Evolutionary conservation across 1,140 invertebrate species (phyloP).

Genomic region (Drosophila tani): DNA sequence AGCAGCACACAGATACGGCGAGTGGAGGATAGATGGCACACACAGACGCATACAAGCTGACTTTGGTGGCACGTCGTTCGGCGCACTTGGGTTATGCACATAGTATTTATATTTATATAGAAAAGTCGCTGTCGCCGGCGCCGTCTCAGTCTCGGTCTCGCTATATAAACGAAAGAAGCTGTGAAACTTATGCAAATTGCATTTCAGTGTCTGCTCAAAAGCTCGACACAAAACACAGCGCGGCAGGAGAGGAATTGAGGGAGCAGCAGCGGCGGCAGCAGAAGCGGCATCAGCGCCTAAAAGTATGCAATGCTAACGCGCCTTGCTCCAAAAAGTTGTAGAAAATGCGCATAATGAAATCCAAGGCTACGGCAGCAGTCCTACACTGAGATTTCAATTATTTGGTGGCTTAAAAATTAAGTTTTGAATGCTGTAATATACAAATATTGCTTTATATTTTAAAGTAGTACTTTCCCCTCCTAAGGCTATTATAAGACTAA

Average conservation of each 20-base stretch:
- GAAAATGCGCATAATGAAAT: conserved; percentile 84
- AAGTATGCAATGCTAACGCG: conserved; percentile 80
- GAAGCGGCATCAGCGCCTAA: conserved; percentile 54
- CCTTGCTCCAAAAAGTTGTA: conserved; percentile 66
- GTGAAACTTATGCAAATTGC: conserved; percentile 84
- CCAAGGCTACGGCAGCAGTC: conserved; percentile 59
- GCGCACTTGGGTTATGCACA: conserved; percentile 75
- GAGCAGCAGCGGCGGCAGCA: conserved; percentile 7
- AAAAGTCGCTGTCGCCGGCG: conserved; percentile 44
- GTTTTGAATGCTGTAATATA: too few species aligned
- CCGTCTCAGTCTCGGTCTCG: conserved; percentile 2
- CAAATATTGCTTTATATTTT: neutral
- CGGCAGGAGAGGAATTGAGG: conserved; percentile 14
- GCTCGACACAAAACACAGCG: conserved; percentile 67
- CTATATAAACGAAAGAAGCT: conserved; percentile 81
- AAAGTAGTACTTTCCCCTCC: too few species aligned
- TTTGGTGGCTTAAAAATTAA: too few species aligned
- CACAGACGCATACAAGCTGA: conserved; percentile 10
- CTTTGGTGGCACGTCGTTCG: conserved; percentile 47
- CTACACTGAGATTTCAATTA: neutral
- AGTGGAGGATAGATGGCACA: conserved; percentile 27
- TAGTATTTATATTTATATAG: conserved; percentile 83
- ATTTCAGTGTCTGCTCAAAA: conserved; percentile 81
- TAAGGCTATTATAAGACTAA: too few species aligned
- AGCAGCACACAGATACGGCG: conserved; percentile 13